Evolutionary conservation across 2,888 invertebrate species (phyloP), one percentile per base, ranked within the genome.

Genomic region (Erannis defoliaria): DNA sequence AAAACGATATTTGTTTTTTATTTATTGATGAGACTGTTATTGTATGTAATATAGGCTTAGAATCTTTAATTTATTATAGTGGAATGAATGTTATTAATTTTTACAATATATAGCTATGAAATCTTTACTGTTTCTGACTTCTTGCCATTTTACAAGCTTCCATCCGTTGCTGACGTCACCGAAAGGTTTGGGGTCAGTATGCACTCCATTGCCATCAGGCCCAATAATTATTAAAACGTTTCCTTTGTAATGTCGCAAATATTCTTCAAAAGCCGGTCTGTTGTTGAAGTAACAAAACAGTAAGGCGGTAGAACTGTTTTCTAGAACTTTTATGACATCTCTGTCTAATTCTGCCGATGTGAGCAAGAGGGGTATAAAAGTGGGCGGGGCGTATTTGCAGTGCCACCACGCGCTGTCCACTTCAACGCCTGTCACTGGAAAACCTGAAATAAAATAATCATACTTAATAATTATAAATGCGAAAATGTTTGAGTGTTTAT

Each of bases 231-330:
- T 90, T 53, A 98, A 81, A 62, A 95, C 90, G 35, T 90, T 88
- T 29, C 98, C 96, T 23, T 85, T 77, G 80, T 95, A 96, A 74
- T 93, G 80, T 68, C 93, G 81, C 61, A 97, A 82, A 74, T 97
- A 97, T 9, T 95, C 87, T 10, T 90, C 77, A 82, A 97, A 97
- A 19, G 96, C 96, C 0, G 77, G 70, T 6, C 94, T 93, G 75
- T 96, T 94, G 76, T 97, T 97, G 74, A 97, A 97, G 75, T 97
- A 97, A 77, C 97, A 97, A 81, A 97, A 97, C 48, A 97, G 77
- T 53, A 97, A 76, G 0, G 96, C 96, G 58, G 94, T 94, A 40
- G 93, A 84, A 12, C 84, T 71, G 9, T 84, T 76, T 29, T 87
- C 79, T 1, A 95, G 83, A 53, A 94, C 77, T 33, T 76, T 64